These are phyloP conservation scores for Ceriagrion tenellum DNA, from an alignment of 2,888 invertebrate genomes.

Conservation along the genomic window DNA sequence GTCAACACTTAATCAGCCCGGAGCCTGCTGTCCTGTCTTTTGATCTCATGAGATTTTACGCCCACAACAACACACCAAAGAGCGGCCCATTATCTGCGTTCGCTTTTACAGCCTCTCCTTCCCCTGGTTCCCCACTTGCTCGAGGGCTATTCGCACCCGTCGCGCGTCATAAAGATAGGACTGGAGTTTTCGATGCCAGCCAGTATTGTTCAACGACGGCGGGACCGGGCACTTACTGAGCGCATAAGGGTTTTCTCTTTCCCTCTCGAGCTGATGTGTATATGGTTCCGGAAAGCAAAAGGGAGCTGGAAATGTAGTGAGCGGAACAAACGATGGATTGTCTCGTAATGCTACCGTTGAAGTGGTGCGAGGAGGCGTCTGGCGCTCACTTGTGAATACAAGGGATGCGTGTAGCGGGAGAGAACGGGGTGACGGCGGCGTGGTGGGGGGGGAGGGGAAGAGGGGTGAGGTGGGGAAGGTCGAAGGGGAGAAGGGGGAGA, in stretches of 20 bases:
- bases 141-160: not conserved
- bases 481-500: not conserved
- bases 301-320: not conserved
- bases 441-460: not conserved
- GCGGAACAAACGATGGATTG: slow-evolving; percentile 63
- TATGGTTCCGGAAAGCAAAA: slow-evolving; percentile 27
- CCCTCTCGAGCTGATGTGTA: slow-evolving; percentile 13
- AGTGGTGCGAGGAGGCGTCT: slow-evolving; percentile 34
- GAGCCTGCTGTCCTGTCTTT: not conserved
- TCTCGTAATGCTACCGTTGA: slow-evolving; percentile 19
- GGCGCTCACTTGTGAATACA: not conserved
- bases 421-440: not conserved
- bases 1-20: not conserved
- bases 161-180: slow-evolving; percentile 31
- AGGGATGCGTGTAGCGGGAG: not conserved
- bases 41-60: not conserved
- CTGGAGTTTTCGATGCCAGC: slow-evolving; percentile 5
- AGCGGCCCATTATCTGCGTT: not conserved
- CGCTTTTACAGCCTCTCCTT: not conserved
- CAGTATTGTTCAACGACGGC: slow-evolving; percentile 41
- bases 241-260: not conserved
- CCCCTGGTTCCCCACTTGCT: not conserved
- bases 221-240: slow-evolving; percentile 59
- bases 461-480: not conserved
- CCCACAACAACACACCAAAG: not conserved